A percentile compares a stretch with the other conserved stretches of the same genome.
Conservation (phyloP, 2,888 invertebrate genomes). For the Patella depressa region DNA sequence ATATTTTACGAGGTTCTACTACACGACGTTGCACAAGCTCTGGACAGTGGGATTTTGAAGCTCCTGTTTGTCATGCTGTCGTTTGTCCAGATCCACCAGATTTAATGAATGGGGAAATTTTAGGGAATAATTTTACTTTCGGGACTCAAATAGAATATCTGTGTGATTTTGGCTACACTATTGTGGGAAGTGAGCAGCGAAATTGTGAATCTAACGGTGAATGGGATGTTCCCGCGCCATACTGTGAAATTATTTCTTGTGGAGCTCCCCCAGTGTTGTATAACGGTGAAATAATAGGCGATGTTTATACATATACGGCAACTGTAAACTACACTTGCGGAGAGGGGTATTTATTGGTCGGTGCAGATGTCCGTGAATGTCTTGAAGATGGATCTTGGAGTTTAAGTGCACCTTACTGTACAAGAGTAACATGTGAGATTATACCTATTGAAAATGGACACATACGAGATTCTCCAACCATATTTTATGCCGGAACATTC, state of each 20-base stretch:
- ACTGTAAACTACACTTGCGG: conserved; percentile 62
- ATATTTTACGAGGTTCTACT: conserved; percentile 40
- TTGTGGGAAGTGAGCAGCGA: conserved; percentile 38
- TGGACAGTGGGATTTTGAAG: conserved; percentile 56
- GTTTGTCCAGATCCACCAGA: conserved; percentile 34
- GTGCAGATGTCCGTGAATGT: conserved; percentile 57
- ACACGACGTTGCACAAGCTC: conserved; percentile 45
- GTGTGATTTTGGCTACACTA: conserved; percentile 71
- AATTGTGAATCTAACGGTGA: conserved; percentile 48
- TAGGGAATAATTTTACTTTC: conserved; percentile 33
- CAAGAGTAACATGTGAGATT: conserved; percentile 49
- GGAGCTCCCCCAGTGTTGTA: conserved; percentile 44
- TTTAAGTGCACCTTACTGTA: conserved; percentile 57
- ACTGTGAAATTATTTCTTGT: conserved; percentile 62
- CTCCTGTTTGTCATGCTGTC: conserved; percentile 41
- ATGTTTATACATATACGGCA: conserved; percentile 48
- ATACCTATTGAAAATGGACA: conserved; percentile 49
- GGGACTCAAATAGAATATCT: conserved; percentile 71
- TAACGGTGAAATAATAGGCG: conserved; percentile 43
- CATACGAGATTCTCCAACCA: conserved; percentile 26
- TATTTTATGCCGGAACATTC: background rate
- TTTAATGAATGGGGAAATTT: conserved; percentile 30
- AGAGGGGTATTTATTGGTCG: conserved; percentile 58
- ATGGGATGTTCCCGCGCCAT: conserved; percentile 63
- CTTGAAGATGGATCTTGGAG: conserved; percentile 64